Evolutionary conservation across 2,113 vertebrate species (phyloP), one percentile per base, ranked within the genome.

Genomic region (Myiozetetes cayanensis): DNA sequence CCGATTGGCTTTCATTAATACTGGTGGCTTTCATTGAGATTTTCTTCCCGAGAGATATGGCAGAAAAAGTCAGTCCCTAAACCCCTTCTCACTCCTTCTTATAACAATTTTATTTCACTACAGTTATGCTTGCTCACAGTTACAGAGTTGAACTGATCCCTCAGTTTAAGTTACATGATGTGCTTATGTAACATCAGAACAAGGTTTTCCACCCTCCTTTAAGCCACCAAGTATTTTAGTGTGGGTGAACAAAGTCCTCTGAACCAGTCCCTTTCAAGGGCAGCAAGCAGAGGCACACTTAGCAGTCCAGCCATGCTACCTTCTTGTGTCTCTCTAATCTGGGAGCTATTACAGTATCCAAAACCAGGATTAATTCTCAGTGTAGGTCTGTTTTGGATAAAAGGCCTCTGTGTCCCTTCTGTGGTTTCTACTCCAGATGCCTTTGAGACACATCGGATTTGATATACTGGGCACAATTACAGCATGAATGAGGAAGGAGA

Each of bases 1-100:
- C 85, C 96, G 81, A 58, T 91, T 94, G 94, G 74, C 87, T 43
- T 97, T 93, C 96, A 96, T 97, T 97, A 97, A 97, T 96, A 83
- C 95, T 85, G 67, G 82, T 95, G 87, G 66, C 63, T 95, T 97
- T 95, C 94, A 94, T 6, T 96, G 93, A 90, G 96, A 97, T 96
- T 96, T 93, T 85, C 70, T 96, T 72, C 85, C 85, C 49, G 3
- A 87, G 90, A 68, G 52, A 90, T 46, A 65, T 28, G 76, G 72
- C 83, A 88, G 85, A 74, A 86, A 86, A 92, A 93, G 49, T 49
- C 90, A 86, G 76, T 62, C 92, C 59, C 90, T 93, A 93, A 97
- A 33, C 53, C 52, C 90, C 58, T 92, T 92, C 58, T 93, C 44
- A 30, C 39, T 94, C 72, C 50, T 79, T 44, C 52, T 82, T 35